phyloP scores from a whole-genome alignment of 1,140 invertebrate genomes.

The Epicauta chinensis region DNA sequence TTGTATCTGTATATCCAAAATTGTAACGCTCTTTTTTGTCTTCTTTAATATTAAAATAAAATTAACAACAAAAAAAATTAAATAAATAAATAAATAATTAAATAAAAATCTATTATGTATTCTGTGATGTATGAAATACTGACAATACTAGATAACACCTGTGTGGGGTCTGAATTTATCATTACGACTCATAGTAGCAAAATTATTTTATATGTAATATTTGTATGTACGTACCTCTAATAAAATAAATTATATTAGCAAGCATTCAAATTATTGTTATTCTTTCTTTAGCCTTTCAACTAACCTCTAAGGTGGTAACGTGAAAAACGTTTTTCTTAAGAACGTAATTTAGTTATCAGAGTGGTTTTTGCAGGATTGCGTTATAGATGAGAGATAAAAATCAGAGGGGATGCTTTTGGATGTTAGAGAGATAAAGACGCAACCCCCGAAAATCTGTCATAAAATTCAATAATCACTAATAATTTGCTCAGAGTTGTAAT shows the following conservation, averaged over 20 bases:
- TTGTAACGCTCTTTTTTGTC: conserved; percentile 12
- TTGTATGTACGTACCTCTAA: conserved; percentile 17
- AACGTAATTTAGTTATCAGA: too few species aligned
- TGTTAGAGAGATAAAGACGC: too few species aligned
- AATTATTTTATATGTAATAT: conserved; percentile 20
- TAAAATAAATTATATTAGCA: conserved; percentile 16
- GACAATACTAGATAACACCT: conserved; percentile 15
- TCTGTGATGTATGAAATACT: conserved; percentile 18
- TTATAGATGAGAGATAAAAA: too few species aligned
- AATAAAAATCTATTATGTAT: conserved; percentile 11
- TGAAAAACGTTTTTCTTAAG: too few species aligned
- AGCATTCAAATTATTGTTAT: conserved; percentile 1
- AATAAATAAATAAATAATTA: too few species aligned
- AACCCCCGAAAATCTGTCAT: too few species aligned
- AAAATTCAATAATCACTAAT: too few species aligned
- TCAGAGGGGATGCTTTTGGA: too few species aligned
- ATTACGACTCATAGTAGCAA: conserved; percentile 10
- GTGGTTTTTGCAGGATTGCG: too few species aligned
- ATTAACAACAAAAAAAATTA: background rate
- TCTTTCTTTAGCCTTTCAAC: too few species aligned
- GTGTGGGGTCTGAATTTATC: conserved; percentile 15
- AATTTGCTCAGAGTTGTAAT: too few species aligned
- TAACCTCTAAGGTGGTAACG: too few species aligned
- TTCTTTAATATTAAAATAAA: conserved; percentile 5
- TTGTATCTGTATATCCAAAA: conserved; percentile 8